A percentile compares a stretch with the other conserved stretches of the same genome.
Conservation (phyloP, 2,113 vertebrate species). For the Thinocorus orbignyianus region DNA sequence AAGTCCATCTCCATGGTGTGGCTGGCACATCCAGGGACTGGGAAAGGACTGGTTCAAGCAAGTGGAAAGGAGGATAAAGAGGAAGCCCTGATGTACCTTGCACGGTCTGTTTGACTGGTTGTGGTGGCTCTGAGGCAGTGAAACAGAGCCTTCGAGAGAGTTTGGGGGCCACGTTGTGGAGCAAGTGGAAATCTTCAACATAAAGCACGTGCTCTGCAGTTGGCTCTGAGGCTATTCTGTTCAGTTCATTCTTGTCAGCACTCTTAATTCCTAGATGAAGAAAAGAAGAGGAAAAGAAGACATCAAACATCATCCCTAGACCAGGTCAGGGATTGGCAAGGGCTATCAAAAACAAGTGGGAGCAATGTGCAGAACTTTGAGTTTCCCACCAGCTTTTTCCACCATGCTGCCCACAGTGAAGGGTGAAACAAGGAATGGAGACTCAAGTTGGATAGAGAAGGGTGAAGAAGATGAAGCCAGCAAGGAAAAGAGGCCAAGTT, state of each 20-base stretch:
- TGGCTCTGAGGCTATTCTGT: constrained; percentile 79
- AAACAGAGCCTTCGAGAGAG: constrained; percentile 84
- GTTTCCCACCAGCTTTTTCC: not conserved
- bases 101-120: constrained; percentile 60
- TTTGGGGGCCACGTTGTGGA: constrained; percentile 74
- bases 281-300: not conserved
- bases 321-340: not conserved
- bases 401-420: not conserved
- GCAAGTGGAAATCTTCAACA: constrained; percentile 71
- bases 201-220: constrained; percentile 79
- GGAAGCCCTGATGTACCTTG: constrained; percentile 33
- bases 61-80: not conserved
- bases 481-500: not conserved
- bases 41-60: not conserved
- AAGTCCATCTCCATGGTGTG: not conserved
- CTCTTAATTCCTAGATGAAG: constrained; percentile 74
- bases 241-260: constrained; percentile 77
- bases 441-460: not conserved
- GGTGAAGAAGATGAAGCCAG: not conserved
- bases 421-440: not conserved
- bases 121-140: constrained; percentile 83
- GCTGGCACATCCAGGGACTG: not conserved
- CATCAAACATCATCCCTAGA: not conserved
- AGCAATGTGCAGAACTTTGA: rapidly evolving
- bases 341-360: not conserved